Percentiles rank a stretch among this genome's conserved stretches.
Conservation (phyloP, 2,113 vertebrate species). For the Labrus mixtus region DNA sequence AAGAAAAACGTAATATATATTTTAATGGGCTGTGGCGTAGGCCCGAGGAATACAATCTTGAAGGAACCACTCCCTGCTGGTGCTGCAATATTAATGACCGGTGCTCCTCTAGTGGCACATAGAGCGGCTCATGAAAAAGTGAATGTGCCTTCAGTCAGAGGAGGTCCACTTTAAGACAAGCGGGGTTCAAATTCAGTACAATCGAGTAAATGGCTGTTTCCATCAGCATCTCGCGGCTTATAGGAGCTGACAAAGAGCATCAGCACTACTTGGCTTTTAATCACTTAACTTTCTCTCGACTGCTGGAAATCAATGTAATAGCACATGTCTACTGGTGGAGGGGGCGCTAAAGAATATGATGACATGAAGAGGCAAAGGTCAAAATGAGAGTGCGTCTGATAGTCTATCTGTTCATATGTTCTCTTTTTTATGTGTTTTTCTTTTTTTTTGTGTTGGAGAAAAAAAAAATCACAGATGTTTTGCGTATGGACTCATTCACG, state of each 20-base stretch:
- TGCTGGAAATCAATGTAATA: constrained; percentile 49
- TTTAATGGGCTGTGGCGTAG: constrained; percentile 64
- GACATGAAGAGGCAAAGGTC: constrained; percentile 13
- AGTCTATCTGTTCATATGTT: neutral
- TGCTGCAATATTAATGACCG: constrained; percentile 83
- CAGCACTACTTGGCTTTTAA: constrained; percentile 66
- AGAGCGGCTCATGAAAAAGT: constrained; percentile 73
- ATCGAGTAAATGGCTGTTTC: constrained; percentile 25
- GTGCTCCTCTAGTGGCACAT: constrained; percentile 52
- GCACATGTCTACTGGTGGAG: neutral
- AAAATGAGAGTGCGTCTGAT: neutral
- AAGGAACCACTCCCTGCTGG: constrained; percentile 68
- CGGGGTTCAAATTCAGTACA: constrained; percentile 62
- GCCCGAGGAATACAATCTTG: constrained; percentile 73
- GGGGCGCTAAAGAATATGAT: neutral
- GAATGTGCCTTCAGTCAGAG: constrained; percentile 63
- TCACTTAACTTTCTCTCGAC: constrained; percentile 39
- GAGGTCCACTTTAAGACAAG: constrained; percentile 42
- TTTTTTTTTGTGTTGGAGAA: no score
- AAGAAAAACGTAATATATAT: constrained; percentile 76
- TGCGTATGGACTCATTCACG: neutral
- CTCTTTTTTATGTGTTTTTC: neutral
- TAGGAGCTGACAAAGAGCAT: constrained; percentile 48
- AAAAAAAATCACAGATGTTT: neutral
- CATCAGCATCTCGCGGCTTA: constrained; percentile 34